Evolutionary conservation across 2,888 invertebrate species (phyloP), one percentile per base, ranked within the genome.

Genomic region (Acanthosoma haemorrhoidale): DNA sequence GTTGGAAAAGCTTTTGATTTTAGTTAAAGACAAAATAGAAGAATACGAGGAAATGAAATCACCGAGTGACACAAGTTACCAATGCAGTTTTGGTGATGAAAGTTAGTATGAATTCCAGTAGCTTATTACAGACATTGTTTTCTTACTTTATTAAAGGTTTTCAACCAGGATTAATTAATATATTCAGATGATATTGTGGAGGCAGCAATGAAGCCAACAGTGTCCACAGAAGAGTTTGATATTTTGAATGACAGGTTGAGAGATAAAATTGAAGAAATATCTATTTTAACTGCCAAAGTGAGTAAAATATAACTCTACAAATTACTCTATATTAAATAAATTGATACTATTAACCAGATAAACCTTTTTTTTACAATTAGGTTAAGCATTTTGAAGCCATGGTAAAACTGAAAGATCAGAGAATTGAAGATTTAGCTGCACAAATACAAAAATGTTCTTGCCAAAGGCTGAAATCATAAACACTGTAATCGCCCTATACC

Each of bases 351-450:
- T 9, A 59, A 59, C 11, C 8, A 59, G 13, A n/a, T 25, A 36
- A 36, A 9, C 6, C 9, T 16, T 13, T 63, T n/a, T 4, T 2
- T 31, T n/a, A 38, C 21, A 15, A 36, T n/a, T 51, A 73, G 73
- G 64, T 73, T 8, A 57, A 67, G n/a, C 73, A 73, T 58, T 68
- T 73, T 21, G 73, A 73, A 70, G 70, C 68, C 5, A 16, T 73
- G 61, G 16, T 73, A 11, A 13, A 39, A 16, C 34, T 71, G 13
- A 73, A 73, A 38, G 68, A 71, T 38, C 71, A 73, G 18, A 69
- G 73, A 69, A 68, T 73, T 15, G 57, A 57, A 38, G 73, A 73
- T 57, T 64, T 73, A 15, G 41, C 34, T 1, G 68, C 43, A 6
- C 73, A 71, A 39, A 43, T 73, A 16, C 70, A 70, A 18, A 66